phyloP scores from a whole-genome alignment of 2,888 invertebrate species.

The Andrena camellia region DNA sequence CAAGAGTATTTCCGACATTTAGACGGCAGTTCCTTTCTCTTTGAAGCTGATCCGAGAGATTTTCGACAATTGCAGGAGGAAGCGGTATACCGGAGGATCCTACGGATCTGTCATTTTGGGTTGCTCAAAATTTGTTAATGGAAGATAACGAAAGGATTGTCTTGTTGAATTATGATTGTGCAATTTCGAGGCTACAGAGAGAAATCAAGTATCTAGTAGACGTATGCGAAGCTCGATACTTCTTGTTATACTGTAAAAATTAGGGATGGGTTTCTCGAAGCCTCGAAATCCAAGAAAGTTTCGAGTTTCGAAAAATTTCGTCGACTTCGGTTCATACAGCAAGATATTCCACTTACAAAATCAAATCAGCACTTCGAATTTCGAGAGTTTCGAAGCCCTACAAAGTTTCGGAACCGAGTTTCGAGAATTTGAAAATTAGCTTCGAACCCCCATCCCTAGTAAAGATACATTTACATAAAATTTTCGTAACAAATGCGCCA shows the following conservation, averaged over 20 bases:
- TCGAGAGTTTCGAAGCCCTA: neutral
- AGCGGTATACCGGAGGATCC: constrained; percentile 88
- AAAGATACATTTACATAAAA: no score
- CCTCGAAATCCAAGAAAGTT: no score
- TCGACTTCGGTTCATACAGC: no score
- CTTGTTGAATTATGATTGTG: constrained; percentile 89
- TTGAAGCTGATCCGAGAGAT: constrained; percentile 1
- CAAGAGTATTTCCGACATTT: neutral
- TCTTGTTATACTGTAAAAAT: neutral
- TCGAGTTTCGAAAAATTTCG: no score
- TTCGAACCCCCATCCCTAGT: no score
- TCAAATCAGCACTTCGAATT: no score
- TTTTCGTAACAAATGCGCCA: neutral
- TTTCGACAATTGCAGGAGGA: constrained; percentile 80
- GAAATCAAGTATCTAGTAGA: constrained; percentile 86
- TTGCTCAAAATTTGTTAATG: constrained; percentile 91
- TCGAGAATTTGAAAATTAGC: no score
- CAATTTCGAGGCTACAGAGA: constrained; percentile 89
- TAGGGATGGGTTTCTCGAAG: no score
- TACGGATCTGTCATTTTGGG: constrained; percentile 91
- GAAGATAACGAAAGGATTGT: constrained; percentile 88
- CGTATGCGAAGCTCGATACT: constrained; percentile 32
- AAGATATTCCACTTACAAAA: no score
- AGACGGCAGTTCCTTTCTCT: no score
- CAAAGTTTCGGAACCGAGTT: no score